Evolutionary conservation across 53 echinoderm and acorn worm species (phyloP), one percentile per base, ranked within the genome.

Genomic region (Hippasteria phrygiana): DNA sequence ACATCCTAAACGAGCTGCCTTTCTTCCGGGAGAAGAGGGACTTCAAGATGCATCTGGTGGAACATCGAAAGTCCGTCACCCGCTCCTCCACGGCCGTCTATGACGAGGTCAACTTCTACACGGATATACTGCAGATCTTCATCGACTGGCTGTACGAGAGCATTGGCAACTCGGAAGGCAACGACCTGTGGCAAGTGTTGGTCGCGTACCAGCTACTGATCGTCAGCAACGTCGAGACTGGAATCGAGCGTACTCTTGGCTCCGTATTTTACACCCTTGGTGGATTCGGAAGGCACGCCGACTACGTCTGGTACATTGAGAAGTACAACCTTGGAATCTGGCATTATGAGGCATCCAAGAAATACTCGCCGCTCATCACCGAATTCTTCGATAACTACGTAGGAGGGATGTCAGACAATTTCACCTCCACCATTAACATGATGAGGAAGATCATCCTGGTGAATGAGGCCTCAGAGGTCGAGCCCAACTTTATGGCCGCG

Each of bases 71-170:
- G 31, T 43, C 55, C 38, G 47, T 95, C 32, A 88, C 88, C 53
- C 90, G 90, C 31, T 73, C 78, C 50, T 86, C 91, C 47, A 95
- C 95, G 50, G 91, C 93, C 5, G 95, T 95, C 74, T 95, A 95
- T 59, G 55, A 88, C 12, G 91, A 95, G 86, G 93, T 95, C 39
- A 90, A 91, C 40, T 95, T 95, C 87, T 95, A 95, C 87, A 95
- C 95, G 24, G 91, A 93, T 29, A 78, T 88, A 54, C 66, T 95
- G 4, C 95, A 95, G 91, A 95, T 95, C 37, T 95, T 95, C 81
- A 95, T 95, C n/a, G 95, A 95, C 63, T 95, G 95, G 95, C 77
- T 95, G 20, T 95, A 95, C 69, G 95, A 95, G 79, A 95, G 95
- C 66, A 91, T 95, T 20, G 95, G 95, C 20, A 95, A 95, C 80